These are phyloP conservation scores for Drosophila aldrichi DNA, from an alignment of 2,888 invertebrate species.

Conservation along the genomic window DNA sequence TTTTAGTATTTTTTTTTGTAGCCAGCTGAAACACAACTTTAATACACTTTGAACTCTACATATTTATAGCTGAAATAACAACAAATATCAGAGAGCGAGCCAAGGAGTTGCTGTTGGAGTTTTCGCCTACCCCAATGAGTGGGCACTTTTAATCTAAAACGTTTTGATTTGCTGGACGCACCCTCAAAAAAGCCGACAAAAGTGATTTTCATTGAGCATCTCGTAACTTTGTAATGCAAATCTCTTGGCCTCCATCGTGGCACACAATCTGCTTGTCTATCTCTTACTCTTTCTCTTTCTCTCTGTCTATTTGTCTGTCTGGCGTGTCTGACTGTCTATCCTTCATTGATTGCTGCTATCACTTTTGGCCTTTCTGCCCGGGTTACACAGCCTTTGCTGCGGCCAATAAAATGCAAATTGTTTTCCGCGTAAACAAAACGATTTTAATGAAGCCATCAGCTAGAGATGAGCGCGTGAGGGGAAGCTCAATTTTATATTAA, in stretches of 20 bases:
- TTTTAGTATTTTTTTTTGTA: slow-evolving; percentile 51
- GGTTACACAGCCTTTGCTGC: slow-evolving; percentile 34
- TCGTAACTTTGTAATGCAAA: slow-evolving; percentile 71
- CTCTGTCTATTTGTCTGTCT: not conserved
- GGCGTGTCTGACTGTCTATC: slow-evolving; percentile 28
- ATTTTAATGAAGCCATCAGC: slow-evolving; percentile 32
- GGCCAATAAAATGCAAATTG: slow-evolving; percentile 77
- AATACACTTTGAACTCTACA: slow-evolving; percentile 45
- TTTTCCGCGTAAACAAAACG: slow-evolving; percentile 59
- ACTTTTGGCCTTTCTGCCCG: slow-evolving; percentile 26
- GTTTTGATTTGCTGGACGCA: slow-evolving; percentile 35
- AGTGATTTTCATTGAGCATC: slow-evolving; percentile 63
- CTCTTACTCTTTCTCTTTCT: not conserved
- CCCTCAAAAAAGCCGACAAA: slow-evolving; percentile 40
- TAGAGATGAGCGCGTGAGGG: slow-evolving; percentile 37
- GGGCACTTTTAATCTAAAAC: slow-evolving; percentile 63
- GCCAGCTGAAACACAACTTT: slow-evolving; percentile 23
- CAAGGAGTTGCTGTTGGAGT: not conserved
- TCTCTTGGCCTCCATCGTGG: slow-evolving; percentile 20
- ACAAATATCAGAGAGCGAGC: slow-evolving; percentile 5
- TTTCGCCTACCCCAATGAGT: slow-evolving; percentile 24
- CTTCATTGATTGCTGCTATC: slow-evolving; percentile 57
- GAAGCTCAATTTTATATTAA: not conserved
- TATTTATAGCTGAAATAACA: slow-evolving; percentile 45
- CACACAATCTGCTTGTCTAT: not conserved